Conservation (phyloP, 2,113 vertebrate species). For the Chloropsis cyanopogon region DNA sequence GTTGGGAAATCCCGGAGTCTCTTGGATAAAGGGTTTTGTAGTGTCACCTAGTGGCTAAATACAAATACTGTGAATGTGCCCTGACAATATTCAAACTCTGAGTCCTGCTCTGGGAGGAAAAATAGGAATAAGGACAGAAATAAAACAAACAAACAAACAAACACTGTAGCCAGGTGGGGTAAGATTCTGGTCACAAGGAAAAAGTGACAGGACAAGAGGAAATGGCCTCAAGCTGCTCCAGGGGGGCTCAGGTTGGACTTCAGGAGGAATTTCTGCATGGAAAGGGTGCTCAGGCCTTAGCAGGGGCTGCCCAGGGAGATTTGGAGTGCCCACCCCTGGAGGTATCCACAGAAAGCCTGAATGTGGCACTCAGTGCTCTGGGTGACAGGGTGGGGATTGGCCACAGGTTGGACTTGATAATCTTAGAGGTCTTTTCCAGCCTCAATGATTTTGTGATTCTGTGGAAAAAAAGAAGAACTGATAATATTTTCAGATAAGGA, state of each 20-base stretch:
- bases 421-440: neutral
- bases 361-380: neutral
- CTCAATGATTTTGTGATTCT: neutral
- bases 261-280: fast-evolving
- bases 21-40: conserved; percentile 5
- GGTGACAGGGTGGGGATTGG: fast-evolving
- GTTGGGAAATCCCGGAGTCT: neutral
- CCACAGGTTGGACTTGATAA: fast-evolving
- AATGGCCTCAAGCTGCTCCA: fast-evolving
- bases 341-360: neutral
- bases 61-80: neutral
- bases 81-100: fast-evolving
- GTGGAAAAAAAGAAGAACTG: neutral
- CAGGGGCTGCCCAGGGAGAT: neutral
- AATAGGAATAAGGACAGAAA: neutral
- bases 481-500: neutral
- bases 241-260: fast-evolving
- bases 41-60: conserved; percentile 49
- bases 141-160: neutral
- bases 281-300: fast-evolving
- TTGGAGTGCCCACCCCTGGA: neutral
- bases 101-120: neutral
- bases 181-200: neutral
- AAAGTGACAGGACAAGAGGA: neutral
- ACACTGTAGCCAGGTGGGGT: no score